Evolutionary conservation across 2,888 invertebrate species (phyloP).

Genomic region (Synanthedon andrenaeformis): DNA sequence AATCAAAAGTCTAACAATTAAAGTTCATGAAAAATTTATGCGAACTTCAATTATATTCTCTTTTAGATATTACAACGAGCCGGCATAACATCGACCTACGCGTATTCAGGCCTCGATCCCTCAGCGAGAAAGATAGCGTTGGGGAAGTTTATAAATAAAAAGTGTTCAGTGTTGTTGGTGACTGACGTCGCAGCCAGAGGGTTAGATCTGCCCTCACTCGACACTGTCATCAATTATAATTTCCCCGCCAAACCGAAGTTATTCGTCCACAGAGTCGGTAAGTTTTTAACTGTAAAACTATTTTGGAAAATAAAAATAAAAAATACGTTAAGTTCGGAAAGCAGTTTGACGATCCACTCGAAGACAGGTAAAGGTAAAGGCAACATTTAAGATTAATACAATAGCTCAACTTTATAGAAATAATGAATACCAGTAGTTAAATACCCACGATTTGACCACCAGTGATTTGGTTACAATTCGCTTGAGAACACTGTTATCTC

Average conservation of each 20-base stretch:
- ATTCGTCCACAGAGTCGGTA: slow-evolving; percentile 98
- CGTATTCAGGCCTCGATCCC: slow-evolving; percentile 95
- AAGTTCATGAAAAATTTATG: no score
- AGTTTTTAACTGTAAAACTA: slow-evolving; percentile 28
- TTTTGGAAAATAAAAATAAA: background rate
- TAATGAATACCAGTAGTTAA: no score
- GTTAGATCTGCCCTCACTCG: slow-evolving; percentile 95
- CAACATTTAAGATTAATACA: no score
- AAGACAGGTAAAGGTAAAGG: no score
- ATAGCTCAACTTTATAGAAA: no score
- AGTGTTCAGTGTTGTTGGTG: slow-evolving; percentile 88
- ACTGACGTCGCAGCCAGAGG: slow-evolving; percentile 99
- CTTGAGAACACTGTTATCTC: no score
- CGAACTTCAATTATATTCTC: no score
- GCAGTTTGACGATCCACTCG: no score
- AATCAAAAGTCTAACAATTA: no score
- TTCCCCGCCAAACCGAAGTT: slow-evolving; percentile 97
- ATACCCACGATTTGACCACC: no score
- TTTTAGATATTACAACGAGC: slow-evolving; percentile 77
- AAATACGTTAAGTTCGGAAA: no score
- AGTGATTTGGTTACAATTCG: no score
- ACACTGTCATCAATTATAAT: slow-evolving; percentile 96
- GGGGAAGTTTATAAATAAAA: slow-evolving; percentile 85
- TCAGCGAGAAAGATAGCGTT: slow-evolving; percentile 95
- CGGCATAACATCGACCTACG: slow-evolving; percentile 86